Evolutionary conservation across 2,113 vertebrate genomes (phyloP), one percentile per base, ranked within the genome.

Genomic region (Prinia subflava): DNA sequence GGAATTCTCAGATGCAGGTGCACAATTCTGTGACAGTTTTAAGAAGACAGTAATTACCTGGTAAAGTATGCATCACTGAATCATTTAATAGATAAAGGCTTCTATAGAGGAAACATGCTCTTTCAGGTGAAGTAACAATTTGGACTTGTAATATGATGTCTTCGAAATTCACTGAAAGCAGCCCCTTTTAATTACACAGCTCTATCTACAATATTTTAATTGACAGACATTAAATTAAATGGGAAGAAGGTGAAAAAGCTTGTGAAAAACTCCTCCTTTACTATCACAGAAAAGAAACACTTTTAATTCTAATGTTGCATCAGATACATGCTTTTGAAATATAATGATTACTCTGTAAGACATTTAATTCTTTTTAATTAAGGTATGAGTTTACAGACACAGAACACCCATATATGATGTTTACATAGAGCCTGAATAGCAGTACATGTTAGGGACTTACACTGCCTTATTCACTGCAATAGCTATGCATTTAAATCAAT

Each of bases 121-220:
- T 92, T 94, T 62, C 28, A 93, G 79, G 75, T 1, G 19, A 89
- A 88, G 39, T 52, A 87, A 92, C 59, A 70, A 89, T 86, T 90
- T 93, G 47, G 42, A 90, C 14, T 47, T 60, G 52, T 60, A 93
- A 92, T 86, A 47, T 69, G 67, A 88, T 87, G 50, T 39, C 46
- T 92, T 92, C 81, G 92, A 93, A 93, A 96, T 86, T 89, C 55
- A 83, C 35, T 59, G 64, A 94, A 94, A 92, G 59, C 31, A 85
- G 65, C 16, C 89, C 52, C 31, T 85, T 93, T 93, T 74, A 93
- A 96, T 95, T 92, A 88, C 22, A 79, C 16, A 83, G 6, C 25
- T 76, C 49, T 65, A 79, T 37, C 62, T 59, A 65, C 37, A 50
- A 46, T 92, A 90, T 65, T 86, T 85, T 88, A 83, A 83, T 73